Conservation (phyloP, 2,113 vertebrate species). For the Ranitomeya variabilis region DNA sequence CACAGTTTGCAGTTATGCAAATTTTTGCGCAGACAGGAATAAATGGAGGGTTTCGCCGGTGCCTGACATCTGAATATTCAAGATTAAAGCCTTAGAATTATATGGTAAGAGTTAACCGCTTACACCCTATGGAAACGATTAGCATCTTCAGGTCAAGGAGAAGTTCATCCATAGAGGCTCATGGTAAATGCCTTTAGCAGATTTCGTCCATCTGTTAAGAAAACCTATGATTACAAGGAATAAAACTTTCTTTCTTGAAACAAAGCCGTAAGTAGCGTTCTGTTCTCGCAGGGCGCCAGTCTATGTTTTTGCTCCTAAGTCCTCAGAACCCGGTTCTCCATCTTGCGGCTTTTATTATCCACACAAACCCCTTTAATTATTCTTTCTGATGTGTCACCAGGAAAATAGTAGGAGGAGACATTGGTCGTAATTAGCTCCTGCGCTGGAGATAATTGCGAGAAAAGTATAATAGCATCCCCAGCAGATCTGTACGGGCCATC, state of each 20-base stretch:
- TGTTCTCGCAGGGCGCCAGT: conserved; percentile 19
- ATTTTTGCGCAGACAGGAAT: conserved; percentile 62
- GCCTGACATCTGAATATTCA: conserved; percentile 57
- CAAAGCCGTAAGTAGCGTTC: not conserved
- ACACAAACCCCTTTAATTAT: conserved; percentile 26
- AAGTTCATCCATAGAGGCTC: conserved; percentile 26
- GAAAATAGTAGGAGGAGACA: conserved; percentile 36
- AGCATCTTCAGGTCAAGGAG: conserved; percentile 27
- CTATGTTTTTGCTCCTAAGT: conserved; percentile 21
- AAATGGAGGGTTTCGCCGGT: conserved; percentile 60
- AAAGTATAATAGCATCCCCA: conserved; percentile 5
- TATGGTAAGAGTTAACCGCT: conserved; percentile 50
- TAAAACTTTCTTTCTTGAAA: conserved; percentile 23
- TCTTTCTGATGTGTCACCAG: conserved; percentile 41
- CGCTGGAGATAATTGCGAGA: conserved; percentile 25
- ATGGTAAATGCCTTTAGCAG: conserved; percentile 34
- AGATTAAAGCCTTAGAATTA: conserved; percentile 51
- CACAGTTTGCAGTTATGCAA: conserved; percentile 74
- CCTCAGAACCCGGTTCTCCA: conserved; percentile 15
- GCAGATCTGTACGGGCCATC: conserved; percentile 20
- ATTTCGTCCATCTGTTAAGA: conserved; percentile 39
- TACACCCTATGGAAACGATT: not conserved
- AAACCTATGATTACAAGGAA: conserved; percentile 33
- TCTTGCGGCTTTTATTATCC: conserved; percentile 36
- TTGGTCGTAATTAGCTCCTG: conserved; percentile 36